Evolutionary conservation across 2,888 invertebrate genomes (phyloP), one percentile per base, ranked within the genome.

Genomic region (Perizoma affinitatum): DNA sequence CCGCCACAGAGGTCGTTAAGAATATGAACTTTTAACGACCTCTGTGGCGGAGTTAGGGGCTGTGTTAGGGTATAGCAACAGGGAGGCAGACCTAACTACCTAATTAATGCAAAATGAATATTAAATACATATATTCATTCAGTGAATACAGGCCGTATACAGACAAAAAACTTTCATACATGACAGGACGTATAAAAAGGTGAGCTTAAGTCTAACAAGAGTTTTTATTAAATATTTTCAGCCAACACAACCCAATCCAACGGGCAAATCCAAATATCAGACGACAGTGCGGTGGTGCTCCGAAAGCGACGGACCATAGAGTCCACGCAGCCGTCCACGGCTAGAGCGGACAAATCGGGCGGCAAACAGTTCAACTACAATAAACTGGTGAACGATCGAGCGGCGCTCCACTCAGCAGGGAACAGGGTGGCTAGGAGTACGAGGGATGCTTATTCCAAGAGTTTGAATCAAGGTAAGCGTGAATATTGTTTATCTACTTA

Each of bases 301-400:
- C 84, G 91, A 10, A 88, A 87, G 71, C 86, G 91, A 0, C 86
- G 87, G 22, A 92, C 92, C 0, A 88, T 89, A 36, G 93, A 93
- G 69, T 87, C 92, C 0, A 84, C 86, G 0, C 93, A 93, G 65
- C 82, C 90, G 10, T 67, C 82, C 2, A 79, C 80, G 1, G 86
- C 90, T 0, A 84, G 90, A 51, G 84, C 79, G 0, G 87, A 86
- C 8, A 87, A 86, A 75, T 75, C 80, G 0, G 87, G 87, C 63
- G 90, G 84, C 79, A 95, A 96, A 73, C 96, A 97, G 78, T 97
- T 96, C 78, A 95, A 95, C 75, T 97, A 98, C 79, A 95, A 95
- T 71, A 97, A 97, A 79, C 91, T 98, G 34, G 93, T 95, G 58
- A 97, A 97, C 78, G 97, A 97, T 68, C 80, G 89, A 22, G 80